Evolutionary conservation across 92 coral and sea anemone species (phyloP), one percentile per base, ranked within the genome.

Genomic region (Micromussa lordhowensis): DNA sequence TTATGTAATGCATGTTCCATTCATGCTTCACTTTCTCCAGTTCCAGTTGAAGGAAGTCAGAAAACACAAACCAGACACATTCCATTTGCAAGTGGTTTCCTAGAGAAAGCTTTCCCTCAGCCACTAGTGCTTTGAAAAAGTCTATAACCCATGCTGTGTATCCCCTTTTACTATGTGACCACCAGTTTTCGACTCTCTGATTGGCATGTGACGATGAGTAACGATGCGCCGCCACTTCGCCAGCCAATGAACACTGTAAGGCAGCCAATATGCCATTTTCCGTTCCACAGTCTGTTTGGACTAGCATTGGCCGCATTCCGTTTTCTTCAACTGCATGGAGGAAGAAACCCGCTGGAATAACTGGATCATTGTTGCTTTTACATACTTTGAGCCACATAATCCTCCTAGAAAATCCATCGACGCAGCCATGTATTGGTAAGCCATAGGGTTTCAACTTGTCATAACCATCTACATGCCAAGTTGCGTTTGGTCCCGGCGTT

Each of bases 391-490:
- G 87, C 93, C 91, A 90, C 80, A 90, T 22, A 29, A 87, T 70
- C 68, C 87, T 91, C 58, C 75, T 76, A 4, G 88, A 88, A 68
- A 91, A 91, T 66, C 94, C 94, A 75, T 91, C 91, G 30, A 73
- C 80, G 31, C 94, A 91, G 68, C 92, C 91, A 82, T 87, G 91
- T 49, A 91, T 82, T 12, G 91, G 88, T 64, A 87, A 88, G 44
- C 94, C 93, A 53, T 82, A 87, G 7, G 88, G 91, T 38, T 91
- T 91, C 1, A 82, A 31, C 53, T 88, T 91, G 72, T 87, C 92
- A 81, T 88, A 91, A 0, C 94, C 86, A 78, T 88, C 94, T 1
- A 89, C 88, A 75, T 91, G 94, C 93, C 93, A 91, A n/a, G 88
- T 63, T 40, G 66, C 81, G 68, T 91, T 91, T 82, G 89, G 92